Conservation (phyloP, 2,888 invertebrate species). For the Drosophila quinaria region DNA sequence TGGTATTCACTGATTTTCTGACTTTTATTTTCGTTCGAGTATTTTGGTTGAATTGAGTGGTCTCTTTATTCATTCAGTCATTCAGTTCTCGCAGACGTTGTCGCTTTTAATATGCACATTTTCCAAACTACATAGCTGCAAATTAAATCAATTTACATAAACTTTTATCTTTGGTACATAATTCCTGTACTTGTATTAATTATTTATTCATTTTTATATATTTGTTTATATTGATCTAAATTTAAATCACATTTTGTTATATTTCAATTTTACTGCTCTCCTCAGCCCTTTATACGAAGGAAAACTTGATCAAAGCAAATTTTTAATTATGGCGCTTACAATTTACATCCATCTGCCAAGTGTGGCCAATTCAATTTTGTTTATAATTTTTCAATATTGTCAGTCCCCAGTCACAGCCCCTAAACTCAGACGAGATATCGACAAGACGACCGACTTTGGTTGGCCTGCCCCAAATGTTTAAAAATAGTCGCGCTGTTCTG, state of each 20-base stretch:
- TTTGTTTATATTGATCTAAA: slow-evolving; percentile 31
- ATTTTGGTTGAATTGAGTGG: slow-evolving; percentile 5
- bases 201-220: not conserved
- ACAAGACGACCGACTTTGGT: slow-evolving; percentile 58
- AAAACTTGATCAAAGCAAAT: slow-evolving; percentile 34
- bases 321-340: slow-evolving; percentile 58
- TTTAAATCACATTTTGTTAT: slow-evolving; percentile 11
- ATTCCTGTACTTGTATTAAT: not conserved
- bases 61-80: slow-evolving; percentile 39
- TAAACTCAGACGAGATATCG: slow-evolving; percentile 54
- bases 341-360: slow-evolving; percentile 45
- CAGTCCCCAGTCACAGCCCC: slow-evolving; percentile 34
- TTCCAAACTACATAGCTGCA: slow-evolving; percentile 50
- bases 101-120: slow-evolving; percentile 68
- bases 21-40: slow-evolving; percentile 22
- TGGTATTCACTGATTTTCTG: slow-evolving; percentile 23
- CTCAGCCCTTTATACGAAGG: not conserved
- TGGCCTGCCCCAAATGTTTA: slow-evolving; percentile 78
- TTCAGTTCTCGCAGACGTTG: slow-evolving; percentile 48
- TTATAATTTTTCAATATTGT: slow-evolving; percentile 70
- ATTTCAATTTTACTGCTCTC: not conserved
- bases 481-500: slow-evolving; percentile 61
- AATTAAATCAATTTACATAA: slow-evolving; percentile 26
- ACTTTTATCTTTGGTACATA: not conserved
- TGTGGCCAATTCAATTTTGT: slow-evolving; percentile 60